phyloP scores from a whole-genome alignment of 2,113 vertebrate genomes.

The Cyrtonyx montezumae region DNA sequence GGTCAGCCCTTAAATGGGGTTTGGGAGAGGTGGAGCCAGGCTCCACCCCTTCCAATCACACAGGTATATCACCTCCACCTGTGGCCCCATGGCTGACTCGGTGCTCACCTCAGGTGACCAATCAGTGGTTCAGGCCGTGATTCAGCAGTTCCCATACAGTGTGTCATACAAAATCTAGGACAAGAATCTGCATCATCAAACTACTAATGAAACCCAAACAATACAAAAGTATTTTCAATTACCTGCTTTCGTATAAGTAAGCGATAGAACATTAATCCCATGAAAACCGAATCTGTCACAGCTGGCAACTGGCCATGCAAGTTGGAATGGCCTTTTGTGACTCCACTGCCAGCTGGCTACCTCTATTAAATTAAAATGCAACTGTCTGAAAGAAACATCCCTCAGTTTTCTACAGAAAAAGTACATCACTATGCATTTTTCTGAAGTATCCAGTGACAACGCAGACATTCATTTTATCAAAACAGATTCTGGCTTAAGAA shows the following conservation, averaged over 20 bases:
- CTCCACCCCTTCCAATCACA: too few relatives aligned
- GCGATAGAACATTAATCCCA: constrained; percentile 13
- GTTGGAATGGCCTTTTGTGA: background rate
- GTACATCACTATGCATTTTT: background rate
- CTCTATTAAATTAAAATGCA: background rate
- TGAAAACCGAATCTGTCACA: constrained; percentile 29
- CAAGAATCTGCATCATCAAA: background rate
- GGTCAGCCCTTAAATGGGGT: too few relatives aligned
- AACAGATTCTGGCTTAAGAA: background rate
- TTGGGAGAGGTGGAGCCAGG: too few relatives aligned
- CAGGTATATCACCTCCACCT: too few relatives aligned
- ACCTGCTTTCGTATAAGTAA: background rate
- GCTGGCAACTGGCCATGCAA: background rate
- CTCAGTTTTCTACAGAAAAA: background rate
- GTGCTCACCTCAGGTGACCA: too few relatives aligned
- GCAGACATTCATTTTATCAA: background rate
- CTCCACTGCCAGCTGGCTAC: background rate
- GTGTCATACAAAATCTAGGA: background rate
- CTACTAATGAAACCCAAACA: background rate
- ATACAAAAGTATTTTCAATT: background rate
- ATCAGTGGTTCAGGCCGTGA: too few relatives aligned
- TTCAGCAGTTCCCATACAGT: too few relatives aligned
- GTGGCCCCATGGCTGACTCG: too few relatives aligned
- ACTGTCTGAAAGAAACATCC: background rate
- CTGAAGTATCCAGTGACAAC: background rate